phyloP scores from a whole-genome alignment of 2,797 vertebrate species.

The Protosalanx chinensis region DNA sequence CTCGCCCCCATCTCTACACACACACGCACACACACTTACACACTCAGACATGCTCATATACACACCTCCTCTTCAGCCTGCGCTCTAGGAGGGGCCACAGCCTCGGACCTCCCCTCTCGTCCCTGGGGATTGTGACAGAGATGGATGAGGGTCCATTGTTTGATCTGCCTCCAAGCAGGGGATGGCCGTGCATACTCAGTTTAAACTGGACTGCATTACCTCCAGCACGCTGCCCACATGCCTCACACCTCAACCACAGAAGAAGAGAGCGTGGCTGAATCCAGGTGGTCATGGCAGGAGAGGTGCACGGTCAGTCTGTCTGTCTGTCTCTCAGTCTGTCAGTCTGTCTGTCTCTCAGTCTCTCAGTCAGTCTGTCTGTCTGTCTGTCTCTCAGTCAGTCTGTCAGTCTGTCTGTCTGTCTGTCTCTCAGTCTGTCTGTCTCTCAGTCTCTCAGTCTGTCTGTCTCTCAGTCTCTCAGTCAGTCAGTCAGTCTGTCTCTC shows the following conservation, averaged over 20 bases:
- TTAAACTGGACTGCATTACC: conserved; percentile 27
- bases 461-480: no score
- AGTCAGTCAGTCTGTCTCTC: not conserved
- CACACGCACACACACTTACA: conserved; percentile 22
- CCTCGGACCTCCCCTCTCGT: conserved; percentile 41
- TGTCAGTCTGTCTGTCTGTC: no score
- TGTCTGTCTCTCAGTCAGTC: no score
- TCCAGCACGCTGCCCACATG: conserved; percentile 7
- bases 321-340: no score
- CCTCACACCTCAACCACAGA: not conserved
- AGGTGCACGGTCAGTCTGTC: no score
- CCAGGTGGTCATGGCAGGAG: not conserved
- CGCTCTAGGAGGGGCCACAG: conserved; percentile 35
- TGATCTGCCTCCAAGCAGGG: conserved; percentile 50
- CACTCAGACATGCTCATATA: conserved; percentile 14
- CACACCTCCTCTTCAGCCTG: conserved; percentile 27
- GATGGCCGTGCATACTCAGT: conserved; percentile 19
- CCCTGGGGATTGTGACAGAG: conserved; percentile 61
- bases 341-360: no score
- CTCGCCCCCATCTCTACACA: not conserved
- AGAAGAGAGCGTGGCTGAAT: not conserved
- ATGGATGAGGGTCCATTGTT: conserved; percentile 69
- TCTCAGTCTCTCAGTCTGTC: no score
- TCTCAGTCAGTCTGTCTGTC: no score
- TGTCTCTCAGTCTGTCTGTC: no score